These are phyloP conservation scores for Nephrocerus scutellatus DNA, from an alignment of 2,888 invertebrate genomes.

Conservation along the genomic window DNA sequence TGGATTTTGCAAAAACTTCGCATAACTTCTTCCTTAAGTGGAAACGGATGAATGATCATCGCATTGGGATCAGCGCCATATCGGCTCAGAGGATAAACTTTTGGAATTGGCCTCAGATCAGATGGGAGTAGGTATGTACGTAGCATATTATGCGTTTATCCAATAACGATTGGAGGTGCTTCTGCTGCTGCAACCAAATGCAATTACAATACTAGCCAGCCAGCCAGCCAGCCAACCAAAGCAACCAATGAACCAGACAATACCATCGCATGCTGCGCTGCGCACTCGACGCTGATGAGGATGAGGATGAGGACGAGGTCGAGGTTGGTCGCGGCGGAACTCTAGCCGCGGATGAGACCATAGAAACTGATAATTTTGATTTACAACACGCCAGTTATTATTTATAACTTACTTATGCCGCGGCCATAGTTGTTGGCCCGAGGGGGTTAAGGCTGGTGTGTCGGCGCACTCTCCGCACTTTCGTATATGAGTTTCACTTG, in stretches of 20 bases:
- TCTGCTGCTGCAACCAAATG: conserved; percentile 7
- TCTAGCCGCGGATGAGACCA: conserved; percentile 23
- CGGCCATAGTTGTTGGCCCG: conserved; percentile 9
- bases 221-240: conserved; percentile 7
- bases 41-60: too few species aligned
- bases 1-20: too few species aligned
- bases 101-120: too few species aligned
- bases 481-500: not conserved
- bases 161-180: conserved; percentile 18
- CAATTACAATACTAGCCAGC: conserved; percentile 14
- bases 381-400: conserved; percentile 48
- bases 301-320: too few species aligned
- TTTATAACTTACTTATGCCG: conserved; percentile 48
- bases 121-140: too few species aligned
- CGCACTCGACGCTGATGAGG: conserved; percentile 3
- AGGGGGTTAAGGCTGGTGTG: conserved; percentile 12
- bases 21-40: too few species aligned
- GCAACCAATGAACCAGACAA: conserved; percentile 4
- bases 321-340: conserved; percentile 11
- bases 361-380: conserved; percentile 47
- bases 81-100: too few species aligned
- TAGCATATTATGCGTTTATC: conserved; percentile 22
- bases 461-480: conserved; percentile 12
- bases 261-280: conserved; percentile 12
- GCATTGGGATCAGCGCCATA: too few species aligned